Conservation (phyloP, 2,888 invertebrate species). For the Pterobdella sp. region DNA sequence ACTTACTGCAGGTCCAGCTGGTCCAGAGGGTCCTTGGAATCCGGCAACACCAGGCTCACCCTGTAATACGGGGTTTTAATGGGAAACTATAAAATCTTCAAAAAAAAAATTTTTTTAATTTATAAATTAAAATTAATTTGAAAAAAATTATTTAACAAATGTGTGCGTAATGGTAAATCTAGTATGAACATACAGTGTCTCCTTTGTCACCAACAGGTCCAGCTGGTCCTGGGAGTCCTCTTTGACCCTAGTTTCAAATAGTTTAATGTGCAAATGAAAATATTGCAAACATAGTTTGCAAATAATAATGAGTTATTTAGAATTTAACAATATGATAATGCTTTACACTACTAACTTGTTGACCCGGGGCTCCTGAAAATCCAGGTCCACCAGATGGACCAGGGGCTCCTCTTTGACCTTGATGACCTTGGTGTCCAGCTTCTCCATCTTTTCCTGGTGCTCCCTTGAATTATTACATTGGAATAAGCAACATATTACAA, state of each 20-base stretch:
- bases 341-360: conserved; percentile 8
- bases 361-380: conserved; percentile 20
- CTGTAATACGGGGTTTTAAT: no score
- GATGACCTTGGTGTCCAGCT: conserved; percentile 24
- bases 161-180: no score
- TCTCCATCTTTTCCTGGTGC: conserved; percentile 28
- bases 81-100: no score
- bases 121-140: no score
- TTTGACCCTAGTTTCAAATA: conserved; percentile 16
- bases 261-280: background rate
- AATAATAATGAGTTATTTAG: background rate
- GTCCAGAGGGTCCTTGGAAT: conserved; percentile 22
- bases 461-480: no score
- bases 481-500: no score
- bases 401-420: conserved; percentile 39
- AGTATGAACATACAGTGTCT: conserved; percentile 4
- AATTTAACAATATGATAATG: background rate
- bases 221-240: conserved; percentile 16
- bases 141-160: no score
- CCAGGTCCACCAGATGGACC: conserved; percentile 43
- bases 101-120: no score
- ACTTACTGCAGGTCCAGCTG: conserved; percentile 28
- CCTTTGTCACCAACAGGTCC: conserved; percentile 21
- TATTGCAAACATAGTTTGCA: background rate
- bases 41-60: conserved; percentile 22